Conservation (phyloP, 1,140 invertebrate species). For the Mya arenaria region DNA sequence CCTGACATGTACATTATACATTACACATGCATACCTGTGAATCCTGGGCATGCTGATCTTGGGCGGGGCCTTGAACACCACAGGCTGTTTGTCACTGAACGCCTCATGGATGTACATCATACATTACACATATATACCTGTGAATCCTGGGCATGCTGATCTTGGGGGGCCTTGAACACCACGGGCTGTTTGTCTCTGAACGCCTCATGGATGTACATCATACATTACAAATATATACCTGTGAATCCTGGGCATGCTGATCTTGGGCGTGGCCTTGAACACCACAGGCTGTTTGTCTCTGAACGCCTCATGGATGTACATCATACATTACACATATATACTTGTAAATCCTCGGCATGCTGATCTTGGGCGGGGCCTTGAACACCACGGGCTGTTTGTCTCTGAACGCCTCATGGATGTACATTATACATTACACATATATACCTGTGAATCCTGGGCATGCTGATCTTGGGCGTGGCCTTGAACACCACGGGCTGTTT, state of each 20-base stretch:
- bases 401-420: constrained; percentile 89
- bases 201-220: too few relatives aligned
- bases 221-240: too few relatives aligned
- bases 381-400: constrained; percentile 79
- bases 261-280: constrained; percentile 86
- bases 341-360: too few relatives aligned
- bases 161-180: constrained; percentile 85
- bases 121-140: constrained; percentile 86
- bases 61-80: constrained; percentile 84
- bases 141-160: constrained; percentile 86
- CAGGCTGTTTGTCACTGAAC: constrained; percentile 81
- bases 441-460: too few relatives aligned
- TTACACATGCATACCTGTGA: background rate
- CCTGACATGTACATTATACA: too few relatives aligned
- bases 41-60: constrained; percentile 87
- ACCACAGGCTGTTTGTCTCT: constrained; percentile 72
- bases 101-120: constrained; percentile 91
- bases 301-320: constrained; percentile 88
- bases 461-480: constrained; percentile 88
- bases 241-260: constrained; percentile 85
- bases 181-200: too few relatives aligned
- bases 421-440: constrained; percentile 90
- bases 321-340: constrained; percentile 90
- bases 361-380: constrained; percentile 87
- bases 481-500: constrained; percentile 79